Percentiles rank a stretch among this genome's conserved stretches.
Evolutionary conservation across 2,113 vertebrate genomes (phyloP).

Genomic region (Cyprinodon tularosa): DNA sequence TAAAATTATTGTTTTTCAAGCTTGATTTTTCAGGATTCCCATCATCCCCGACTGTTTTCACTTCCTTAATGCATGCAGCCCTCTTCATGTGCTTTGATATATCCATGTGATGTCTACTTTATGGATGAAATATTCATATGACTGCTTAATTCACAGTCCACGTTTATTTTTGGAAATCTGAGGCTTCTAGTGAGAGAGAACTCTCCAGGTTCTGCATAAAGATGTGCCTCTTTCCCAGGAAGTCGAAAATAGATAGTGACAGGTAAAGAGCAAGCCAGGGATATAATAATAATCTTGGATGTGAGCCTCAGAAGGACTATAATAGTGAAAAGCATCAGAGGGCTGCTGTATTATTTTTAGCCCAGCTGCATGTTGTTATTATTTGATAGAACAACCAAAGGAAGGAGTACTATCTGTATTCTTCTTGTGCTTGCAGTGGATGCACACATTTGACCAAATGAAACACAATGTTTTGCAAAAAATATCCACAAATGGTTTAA

Average conservation of each 20-base stretch:
- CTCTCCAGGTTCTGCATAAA: constrained; percentile 8
- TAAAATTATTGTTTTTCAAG: background rate
- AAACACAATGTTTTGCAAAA: background rate
- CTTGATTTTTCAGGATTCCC: background rate
- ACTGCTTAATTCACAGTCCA: constrained; percentile 36
- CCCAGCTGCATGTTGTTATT: background rate
- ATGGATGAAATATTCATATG: constrained; percentile 53
- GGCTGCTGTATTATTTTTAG: constrained; percentile 6
- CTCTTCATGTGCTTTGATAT: constrained; percentile 6
- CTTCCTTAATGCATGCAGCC: constrained; percentile 7
- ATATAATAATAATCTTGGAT: constrained; percentile 1
- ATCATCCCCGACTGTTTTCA: background rate
- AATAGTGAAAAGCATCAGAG: background rate
- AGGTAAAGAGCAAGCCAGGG: background rate
- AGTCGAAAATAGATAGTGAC: background rate
- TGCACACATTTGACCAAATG: background rate
- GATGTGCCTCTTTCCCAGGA: background rate
- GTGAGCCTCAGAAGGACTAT: background rate
- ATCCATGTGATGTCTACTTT: constrained; percentile 31
- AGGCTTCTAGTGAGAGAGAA: constrained; percentile 7
- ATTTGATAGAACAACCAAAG: background rate
- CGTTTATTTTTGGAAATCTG: constrained; percentile 50
- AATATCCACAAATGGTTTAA: too few relatives aligned
- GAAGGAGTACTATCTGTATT: too few relatives aligned
- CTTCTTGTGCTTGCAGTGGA: background rate